phyloP scores from a whole-genome alignment of 2,888 invertebrate species.

The Tetranychus piercei region DNA sequence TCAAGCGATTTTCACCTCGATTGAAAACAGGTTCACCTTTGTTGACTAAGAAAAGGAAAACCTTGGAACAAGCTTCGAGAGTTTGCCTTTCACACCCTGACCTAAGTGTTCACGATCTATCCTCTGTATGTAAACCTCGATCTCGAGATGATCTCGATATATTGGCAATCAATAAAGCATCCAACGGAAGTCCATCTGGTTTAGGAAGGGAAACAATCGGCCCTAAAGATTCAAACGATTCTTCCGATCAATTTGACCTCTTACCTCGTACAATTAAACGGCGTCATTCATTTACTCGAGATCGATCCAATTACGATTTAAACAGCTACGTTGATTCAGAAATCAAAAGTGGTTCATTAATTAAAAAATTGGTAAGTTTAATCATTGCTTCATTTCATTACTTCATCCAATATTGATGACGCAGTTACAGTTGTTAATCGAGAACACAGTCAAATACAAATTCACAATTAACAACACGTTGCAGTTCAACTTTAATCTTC shows the following conservation, averaged over 20 bases:
- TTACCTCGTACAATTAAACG: background rate
- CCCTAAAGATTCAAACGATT: background rate
- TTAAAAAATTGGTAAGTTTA: background rate
- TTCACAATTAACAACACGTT: no score
- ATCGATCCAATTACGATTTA: background rate
- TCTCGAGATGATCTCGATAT: background rate
- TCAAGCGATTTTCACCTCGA: slow-evolving; percentile 23
- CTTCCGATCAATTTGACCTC: background rate
- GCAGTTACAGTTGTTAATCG: no score
- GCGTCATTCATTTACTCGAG: background rate
- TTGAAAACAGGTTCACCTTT: slow-evolving; percentile 4
- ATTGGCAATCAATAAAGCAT: background rate
- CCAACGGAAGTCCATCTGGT: background rate
- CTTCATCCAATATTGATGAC: no score
- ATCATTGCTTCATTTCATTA: no score
- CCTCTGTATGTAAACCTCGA: background rate
- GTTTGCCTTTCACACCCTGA: background rate
- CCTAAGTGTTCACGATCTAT: background rate
- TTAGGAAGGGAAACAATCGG: background rate
- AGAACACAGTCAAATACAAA: background rate
- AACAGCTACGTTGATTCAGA: background rate
- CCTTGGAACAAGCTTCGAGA: background rate
- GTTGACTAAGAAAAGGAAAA: background rate
- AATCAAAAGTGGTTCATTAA: background rate
- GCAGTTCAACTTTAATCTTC: no score